Base-by-base conservation (phyloP, 2,113 vertebrate genomes). In the Chionis minor region DNA sequence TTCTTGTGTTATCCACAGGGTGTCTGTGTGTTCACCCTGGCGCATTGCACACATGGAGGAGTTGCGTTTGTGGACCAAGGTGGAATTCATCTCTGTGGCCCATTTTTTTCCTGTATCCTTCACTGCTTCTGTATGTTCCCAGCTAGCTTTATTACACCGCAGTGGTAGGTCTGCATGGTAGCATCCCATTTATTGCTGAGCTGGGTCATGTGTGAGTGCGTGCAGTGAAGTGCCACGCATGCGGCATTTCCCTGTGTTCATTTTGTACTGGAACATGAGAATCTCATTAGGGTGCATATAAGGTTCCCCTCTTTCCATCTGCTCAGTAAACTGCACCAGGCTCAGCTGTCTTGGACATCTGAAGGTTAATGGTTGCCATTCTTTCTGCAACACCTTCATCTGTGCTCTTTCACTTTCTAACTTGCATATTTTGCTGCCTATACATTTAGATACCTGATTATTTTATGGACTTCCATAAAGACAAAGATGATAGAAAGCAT, bases 261-360 rank as follows among this genome's bases (percentile, higher is more conserved):
- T 8, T 80, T 66, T 42, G 27, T 70, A 20, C n/a, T 67, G 91
- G 35, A 93, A 88, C 65, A 56, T 45, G 61, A 88, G 82, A 92
- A 90, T 81, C 55, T 32, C 67, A 63, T 86, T 81, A 90, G 73
- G 8, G 32, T 81, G 42, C 1, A 4, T 90, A 49, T 88, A 92
- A 92, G 23, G 52, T 94, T 96, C 92, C 90, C 59, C 21, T 4
- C 67, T 67, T 95, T 86, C 88, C 80, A 62, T 96, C 82, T 96
- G 59, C 82, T 88, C 67, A 23, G 59, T 83, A 63, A 78, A 63
- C 55, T 70, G 75, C 55, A 90, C 21, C 66, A 78, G 92, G 47
- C 86, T 81, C 74, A 88, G 79, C 55, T 93, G 79, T 56, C 63
- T 66, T 62, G 62, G 71, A 10, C 2, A 1, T 54, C 10, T 54